A percentile compares a stretch with the other conserved stretches of the same genome.
phyloP scores from a whole-genome alignment of 2,113 vertebrate genomes.

The Electrona antarctica region DNA sequence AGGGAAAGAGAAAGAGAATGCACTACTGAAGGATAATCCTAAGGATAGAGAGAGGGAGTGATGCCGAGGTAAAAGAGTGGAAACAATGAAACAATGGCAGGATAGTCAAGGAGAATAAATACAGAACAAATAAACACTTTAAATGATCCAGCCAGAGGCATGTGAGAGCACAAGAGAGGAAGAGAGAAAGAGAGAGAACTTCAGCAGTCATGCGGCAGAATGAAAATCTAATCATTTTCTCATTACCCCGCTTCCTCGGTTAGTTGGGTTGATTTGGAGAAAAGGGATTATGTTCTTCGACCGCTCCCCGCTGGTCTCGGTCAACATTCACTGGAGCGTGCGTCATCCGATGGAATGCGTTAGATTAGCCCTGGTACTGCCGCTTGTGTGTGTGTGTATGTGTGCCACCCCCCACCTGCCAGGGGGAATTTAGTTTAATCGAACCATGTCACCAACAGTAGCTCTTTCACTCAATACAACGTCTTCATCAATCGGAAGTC shows the following conservation, averaged over 20 bases:
- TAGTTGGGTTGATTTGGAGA: slow-evolving; percentile 61
- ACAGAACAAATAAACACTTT: neutral
- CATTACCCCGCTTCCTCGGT: slow-evolving; percentile 61
- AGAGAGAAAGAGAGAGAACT: neutral
- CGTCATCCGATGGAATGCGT: slow-evolving; percentile 17
- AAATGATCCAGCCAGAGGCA: slow-evolving; percentile 22
- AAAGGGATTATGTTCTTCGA: slow-evolving; percentile 61
- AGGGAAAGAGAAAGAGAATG: slow-evolving; percentile 6
- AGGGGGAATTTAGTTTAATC: slow-evolving; percentile 33
- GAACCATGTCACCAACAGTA: too few relatives aligned
- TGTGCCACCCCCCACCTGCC: slow-evolving; percentile 3
- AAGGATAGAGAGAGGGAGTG: neutral
- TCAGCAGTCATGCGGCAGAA: slow-evolving; percentile 35
- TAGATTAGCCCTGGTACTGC: slow-evolving; percentile 26
- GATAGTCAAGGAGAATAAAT: too few relatives aligned
- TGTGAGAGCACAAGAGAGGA: neutral
- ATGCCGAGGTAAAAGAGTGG: neutral
- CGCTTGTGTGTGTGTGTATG: neutral
- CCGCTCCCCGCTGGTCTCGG: slow-evolving; percentile 9
- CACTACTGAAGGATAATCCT: neutral
- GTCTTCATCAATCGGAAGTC: too few relatives aligned
- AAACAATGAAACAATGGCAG: too few relatives aligned
- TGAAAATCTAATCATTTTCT: slow-evolving; percentile 67
- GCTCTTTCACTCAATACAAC: too few relatives aligned
- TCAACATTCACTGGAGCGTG: slow-evolving; percentile 32